Base-by-base conservation (phyloP, 2,888 invertebrate species). In the Troides helena region DNA sequence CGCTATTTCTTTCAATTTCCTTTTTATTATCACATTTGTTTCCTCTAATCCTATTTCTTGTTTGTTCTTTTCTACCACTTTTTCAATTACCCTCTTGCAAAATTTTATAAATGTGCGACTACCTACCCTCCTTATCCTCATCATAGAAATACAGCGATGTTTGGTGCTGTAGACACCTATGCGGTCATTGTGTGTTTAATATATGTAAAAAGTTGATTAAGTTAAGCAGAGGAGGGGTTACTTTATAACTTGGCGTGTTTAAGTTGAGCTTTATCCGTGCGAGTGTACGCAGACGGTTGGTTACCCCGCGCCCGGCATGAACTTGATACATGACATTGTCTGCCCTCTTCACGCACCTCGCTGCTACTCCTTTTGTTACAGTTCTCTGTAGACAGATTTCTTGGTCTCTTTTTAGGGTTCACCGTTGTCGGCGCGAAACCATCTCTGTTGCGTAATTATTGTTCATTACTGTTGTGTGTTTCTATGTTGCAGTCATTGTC, bases 281-380 rank as follows among this genome's bases (percentile, higher is more conserved):
- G 82, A 85, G 76, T 82, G 85, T 89, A 88, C 87, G 73, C 73
- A 72, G 76, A 78, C 83, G 85, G 82, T 85, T 83, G 83, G 86
- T 78, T 85, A 82, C 84, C 85, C 83, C 80, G 80, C 74, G 77
- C 77, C 39, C 56, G 73, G 78, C 74, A 80, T 91, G 90, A 92
- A 92, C 92, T 92, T 92, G 92, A 92, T 92, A 91, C 92, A 88
- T 92, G 92, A 92, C 92, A 92, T 92, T 92, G 90, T 91, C 81
- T 84, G 86, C 85, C 86, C 87, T 88, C 82, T 88, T 86, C 87
- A 89, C 90, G 89, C 89, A 87, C 85, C 83, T 84, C 77, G 81
- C 74, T 74, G 79, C 74, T 75, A 57, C 74, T 75, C 71, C 81
- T 80, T 81, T 81, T 80, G 81, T 79, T 73, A 74, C 73, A 73